These are phyloP conservation scores for Xenus cinereus DNA, from an alignment of 2,113 vertebrate genomes.

Conservation along the genomic window DNA sequence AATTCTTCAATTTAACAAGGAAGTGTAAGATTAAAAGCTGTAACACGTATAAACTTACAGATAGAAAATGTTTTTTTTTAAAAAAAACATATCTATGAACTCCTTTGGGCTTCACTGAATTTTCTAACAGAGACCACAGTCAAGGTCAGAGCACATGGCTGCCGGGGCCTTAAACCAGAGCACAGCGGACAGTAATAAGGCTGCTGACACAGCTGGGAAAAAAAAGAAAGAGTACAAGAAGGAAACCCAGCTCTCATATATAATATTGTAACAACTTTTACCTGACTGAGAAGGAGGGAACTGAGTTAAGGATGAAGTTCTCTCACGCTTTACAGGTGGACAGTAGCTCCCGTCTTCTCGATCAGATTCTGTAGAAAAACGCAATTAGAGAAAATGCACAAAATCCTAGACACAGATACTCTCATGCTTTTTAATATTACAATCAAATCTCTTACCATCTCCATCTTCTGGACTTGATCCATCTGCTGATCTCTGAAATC, in stretches of 20 bases:
- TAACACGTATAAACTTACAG: background rate
- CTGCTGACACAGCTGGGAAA: background rate
- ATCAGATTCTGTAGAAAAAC: slow-evolving; percentile 85
- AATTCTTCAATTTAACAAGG: background rate
- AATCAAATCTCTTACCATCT: slow-evolving; percentile 81
- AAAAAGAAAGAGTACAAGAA: background rate
- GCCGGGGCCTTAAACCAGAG: background rate
- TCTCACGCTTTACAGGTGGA: slow-evolving; percentile 93
- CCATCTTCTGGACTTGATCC: slow-evolving; percentile 94
- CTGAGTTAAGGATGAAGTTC: slow-evolving; percentile 90
- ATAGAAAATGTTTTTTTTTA: background rate
- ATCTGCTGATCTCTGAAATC: slow-evolving; percentile 90
- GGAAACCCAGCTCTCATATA: background rate
- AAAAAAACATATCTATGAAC: background rate
- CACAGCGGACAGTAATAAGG: background rate
- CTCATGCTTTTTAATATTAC: background rate
- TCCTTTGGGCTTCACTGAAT: background rate
- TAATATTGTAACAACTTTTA: slow-evolving; percentile 28
- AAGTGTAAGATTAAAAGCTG: background rate
- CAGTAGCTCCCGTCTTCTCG: slow-evolving; percentile 91
- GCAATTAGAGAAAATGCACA: background rate
- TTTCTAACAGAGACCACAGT: background rate
- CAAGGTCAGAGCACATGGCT: fast-evolving
- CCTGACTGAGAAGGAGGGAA: slow-evolving; percentile 94
- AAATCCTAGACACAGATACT: background rate